phyloP scores from a whole-genome alignment of 2,888 invertebrate species.

The Chloroclysta siterata region DNA sequence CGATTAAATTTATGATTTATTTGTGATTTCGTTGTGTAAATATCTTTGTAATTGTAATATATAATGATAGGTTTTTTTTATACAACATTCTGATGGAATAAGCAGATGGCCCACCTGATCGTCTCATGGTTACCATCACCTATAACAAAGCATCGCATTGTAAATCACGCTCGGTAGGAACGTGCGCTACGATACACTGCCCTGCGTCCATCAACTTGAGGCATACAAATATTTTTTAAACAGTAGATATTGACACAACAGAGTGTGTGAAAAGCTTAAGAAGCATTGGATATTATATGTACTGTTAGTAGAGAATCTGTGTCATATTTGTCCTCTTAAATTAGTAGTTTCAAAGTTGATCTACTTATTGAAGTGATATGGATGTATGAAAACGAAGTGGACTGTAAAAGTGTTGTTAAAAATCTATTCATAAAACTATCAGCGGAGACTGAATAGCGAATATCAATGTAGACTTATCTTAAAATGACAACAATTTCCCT shows the following conservation, averaged over 20 bases:
- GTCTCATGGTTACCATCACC: too few species aligned
- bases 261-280: conserved; percentile 65
- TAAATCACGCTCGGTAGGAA: too few species aligned
- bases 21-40: conserved; percentile 38
- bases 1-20: conserved; percentile 32
- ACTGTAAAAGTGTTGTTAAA: conserved; percentile 24
- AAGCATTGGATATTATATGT: conserved; percentile 56
- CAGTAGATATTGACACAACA: conserved; percentile 36
- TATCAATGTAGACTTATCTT: background rate
- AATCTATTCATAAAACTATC: conserved; percentile 11
- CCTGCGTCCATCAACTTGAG: too few species aligned
- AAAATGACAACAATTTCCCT: too few species aligned
- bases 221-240: background rate
- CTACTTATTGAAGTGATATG: conserved; percentile 16
- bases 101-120: too few species aligned
- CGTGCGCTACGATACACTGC: too few species aligned
- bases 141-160: too few species aligned
- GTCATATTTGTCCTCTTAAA: conserved; percentile 14
- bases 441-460: conserved; percentile 23
- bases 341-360: conserved; percentile 11
- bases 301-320: conserved; percentile 19
- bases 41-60: conserved; percentile 15
- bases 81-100: too few species aligned
- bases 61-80: background rate
- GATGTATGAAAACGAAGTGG: conserved; percentile 21